Conservation (phyloP, 2,113 vertebrate species). For the Sceloporus undulatus region DNA sequence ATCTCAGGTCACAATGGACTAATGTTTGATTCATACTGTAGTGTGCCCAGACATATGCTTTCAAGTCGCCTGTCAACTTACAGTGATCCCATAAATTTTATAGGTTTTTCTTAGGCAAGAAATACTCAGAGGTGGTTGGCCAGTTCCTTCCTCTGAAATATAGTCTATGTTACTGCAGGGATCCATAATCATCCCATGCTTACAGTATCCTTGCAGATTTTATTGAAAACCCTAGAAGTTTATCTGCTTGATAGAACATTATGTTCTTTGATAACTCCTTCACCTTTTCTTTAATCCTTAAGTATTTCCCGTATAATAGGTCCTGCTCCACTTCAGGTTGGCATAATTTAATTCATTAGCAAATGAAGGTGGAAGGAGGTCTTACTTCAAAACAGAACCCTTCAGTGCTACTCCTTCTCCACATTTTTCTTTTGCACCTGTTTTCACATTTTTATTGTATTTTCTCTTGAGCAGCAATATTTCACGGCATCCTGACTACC, state of each 20-base stretch:
- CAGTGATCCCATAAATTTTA: too few relatives aligned
- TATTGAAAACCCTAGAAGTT: background rate
- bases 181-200: background rate
- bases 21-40: background rate
- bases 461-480: background rate
- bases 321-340: background rate
- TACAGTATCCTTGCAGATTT: constrained; percentile 1
- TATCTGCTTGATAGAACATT: background rate
- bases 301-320: background rate
- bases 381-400: background rate
- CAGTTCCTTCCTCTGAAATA: too few relatives aligned
- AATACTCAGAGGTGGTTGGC: too few relatives aligned
- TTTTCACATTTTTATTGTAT: background rate
- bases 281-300: background rate
- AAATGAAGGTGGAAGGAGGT: background rate
- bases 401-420: background rate
- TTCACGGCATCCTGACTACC: background rate
- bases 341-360: background rate
- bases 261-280: background rate
- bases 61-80: too few relatives aligned
- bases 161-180: background rate
- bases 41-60: background rate
- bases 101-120: too few relatives aligned
- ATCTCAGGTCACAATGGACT: background rate
- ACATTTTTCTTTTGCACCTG: background rate